Percentiles rank a stretch among this genome's conserved stretches.
Evolutionary conservation across 2,888 invertebrate species (phyloP).

Genomic region (Lutraria lutraria): DNA sequence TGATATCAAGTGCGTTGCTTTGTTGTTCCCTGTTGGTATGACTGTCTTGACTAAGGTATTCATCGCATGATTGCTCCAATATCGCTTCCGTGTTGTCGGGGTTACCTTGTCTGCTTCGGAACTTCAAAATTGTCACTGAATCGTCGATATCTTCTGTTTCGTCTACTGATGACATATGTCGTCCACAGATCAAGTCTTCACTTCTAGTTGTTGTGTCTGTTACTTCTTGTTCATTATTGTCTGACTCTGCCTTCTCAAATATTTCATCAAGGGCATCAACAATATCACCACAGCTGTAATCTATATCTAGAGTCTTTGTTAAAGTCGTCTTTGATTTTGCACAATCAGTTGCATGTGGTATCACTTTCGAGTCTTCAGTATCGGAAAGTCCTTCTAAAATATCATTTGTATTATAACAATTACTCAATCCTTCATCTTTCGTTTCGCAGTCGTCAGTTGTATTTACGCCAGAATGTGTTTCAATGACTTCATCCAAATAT

Average conservation of each 20-base stretch:
- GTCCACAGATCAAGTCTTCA: neutral
- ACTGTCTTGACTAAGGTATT: neutral
- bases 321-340: neutral
- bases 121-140: slow-evolving; percentile 27
- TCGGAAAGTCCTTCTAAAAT: slow-evolving; percentile 43
- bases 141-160: slow-evolving; percentile 7
- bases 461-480: neutral
- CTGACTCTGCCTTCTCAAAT: neutral
- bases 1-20: neutral
- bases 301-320: slow-evolving; percentile 41
- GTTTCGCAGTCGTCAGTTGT: slow-evolving; percentile 8
- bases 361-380: neutral
- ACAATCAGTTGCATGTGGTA: neutral
- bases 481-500: slow-evolving; percentile 27
- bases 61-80: neutral
- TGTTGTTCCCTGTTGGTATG: neutral
- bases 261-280: slow-evolving; percentile 41
- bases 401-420: slow-evolving; percentile 45
- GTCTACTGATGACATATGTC: neutral
- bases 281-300: slow-evolving; percentile 56
- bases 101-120: neutral
- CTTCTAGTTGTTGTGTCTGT: neutral
- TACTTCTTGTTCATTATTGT: neutral
- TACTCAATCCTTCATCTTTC: slow-evolving; percentile 29
- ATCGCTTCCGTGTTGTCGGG: neutral